A percentile compares a stretch with the other conserved stretches of the same genome.
Evolutionary conservation across 2,113 vertebrate genomes (phyloP).

Genomic region (Pygoscelis antarcticus): DNA sequence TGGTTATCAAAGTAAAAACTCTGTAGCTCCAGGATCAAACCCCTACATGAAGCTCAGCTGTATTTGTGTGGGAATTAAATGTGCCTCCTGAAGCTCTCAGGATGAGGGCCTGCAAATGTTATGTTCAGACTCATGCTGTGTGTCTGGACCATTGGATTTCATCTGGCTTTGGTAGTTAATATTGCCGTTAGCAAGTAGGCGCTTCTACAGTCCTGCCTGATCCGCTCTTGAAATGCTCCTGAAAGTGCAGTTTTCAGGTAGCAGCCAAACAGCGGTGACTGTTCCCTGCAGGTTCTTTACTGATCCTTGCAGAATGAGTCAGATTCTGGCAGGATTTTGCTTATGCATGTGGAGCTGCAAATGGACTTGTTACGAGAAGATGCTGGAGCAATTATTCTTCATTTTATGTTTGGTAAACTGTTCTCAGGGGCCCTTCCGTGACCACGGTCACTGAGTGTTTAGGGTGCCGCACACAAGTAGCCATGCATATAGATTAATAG

Average conservation of each 20-base stretch:
- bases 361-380: neutral
- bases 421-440: neutral
- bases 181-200: neutral
- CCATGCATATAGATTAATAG: neutral
- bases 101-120: neutral
- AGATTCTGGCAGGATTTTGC: neutral
- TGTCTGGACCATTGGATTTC: neutral
- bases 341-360: neutral
- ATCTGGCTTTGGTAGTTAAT: neutral
- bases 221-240: neutral
- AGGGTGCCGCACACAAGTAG: neutral
- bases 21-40: neutral
- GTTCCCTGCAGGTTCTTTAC: neutral
- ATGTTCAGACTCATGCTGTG: neutral
- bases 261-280: neutral
- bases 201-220: neutral
- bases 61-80: neutral
- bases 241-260: neutral
- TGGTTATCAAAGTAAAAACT: neutral
- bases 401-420: neutral
- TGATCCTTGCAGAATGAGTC: neutral
- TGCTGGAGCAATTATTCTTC: neutral
- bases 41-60: neutral
- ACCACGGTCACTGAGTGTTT: accelerated
- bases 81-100: neutral